Conservation (phyloP, 2,797 vertebrate species). For the Xenopus petersii region DNA sequence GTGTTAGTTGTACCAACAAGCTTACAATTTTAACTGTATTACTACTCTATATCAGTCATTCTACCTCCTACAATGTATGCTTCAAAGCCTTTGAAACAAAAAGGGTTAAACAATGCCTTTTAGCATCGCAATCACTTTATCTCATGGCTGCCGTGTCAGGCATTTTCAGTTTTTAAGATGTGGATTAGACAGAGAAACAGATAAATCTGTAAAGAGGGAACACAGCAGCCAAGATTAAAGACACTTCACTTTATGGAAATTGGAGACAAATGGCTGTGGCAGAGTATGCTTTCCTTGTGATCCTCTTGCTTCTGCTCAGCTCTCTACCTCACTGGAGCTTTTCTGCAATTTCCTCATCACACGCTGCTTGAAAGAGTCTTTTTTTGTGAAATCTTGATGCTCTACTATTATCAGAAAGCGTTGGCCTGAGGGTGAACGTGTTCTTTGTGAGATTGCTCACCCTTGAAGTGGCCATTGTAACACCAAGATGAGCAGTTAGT, state of each 20-base stretch:
- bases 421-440: slow-evolving; percentile 38
- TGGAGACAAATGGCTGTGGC: slow-evolving; percentile 17
- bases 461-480: slow-evolving; percentile 38
- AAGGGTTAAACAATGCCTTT: background rate
- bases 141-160: background rate
- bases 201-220: background rate
- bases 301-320: slow-evolving; percentile 13
- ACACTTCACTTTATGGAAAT: slow-evolving; percentile 40
- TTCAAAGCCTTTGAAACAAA: background rate
- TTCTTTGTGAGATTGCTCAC: slow-evolving; percentile 42
- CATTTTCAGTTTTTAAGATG: slow-evolving; percentile 3
- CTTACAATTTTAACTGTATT: no score
- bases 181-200: slow-evolving; percentile 14
- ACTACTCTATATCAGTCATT: no score
- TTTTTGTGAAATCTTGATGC: slow-evolving; percentile 34
- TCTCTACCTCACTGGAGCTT: slow-evolving; percentile 21
- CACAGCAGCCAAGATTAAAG: slow-evolving; percentile 19
- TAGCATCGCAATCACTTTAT: background rate
- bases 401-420: slow-evolving; percentile 41
- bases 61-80: background rate
- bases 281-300: background rate
- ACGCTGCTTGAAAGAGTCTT: slow-evolving; percentile 25
- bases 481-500: slow-evolving; percentile 30
- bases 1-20: no score
- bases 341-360: slow-evolving; percentile 36